Evolutionary conservation across 2,888 invertebrate species (phyloP).

Genomic region (Beris morrisii): DNA sequence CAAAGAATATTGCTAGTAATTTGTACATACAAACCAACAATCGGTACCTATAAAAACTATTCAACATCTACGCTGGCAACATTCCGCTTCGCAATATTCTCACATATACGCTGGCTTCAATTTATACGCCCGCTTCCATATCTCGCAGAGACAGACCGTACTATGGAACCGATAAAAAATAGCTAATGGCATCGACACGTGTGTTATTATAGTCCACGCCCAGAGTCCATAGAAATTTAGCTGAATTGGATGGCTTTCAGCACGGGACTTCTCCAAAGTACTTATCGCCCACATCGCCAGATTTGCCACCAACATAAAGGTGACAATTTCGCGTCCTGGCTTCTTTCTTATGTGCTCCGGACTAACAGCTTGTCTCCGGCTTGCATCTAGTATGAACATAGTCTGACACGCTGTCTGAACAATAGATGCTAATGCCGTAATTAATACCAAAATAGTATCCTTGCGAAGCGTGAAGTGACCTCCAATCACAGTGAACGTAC

Average conservation of each 20-base stretch:
- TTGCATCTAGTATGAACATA: conserved; percentile 88
- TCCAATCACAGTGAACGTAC: conserved; percentile 90
- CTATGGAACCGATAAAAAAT: conserved; percentile 95
- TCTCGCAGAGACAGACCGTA: conserved; percentile 92
- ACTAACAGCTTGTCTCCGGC: conserved; percentile 79
- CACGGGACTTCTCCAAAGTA: conserved; percentile 86
- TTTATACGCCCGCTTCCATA: conserved; percentile 95
- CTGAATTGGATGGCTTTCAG: conserved; percentile 90
- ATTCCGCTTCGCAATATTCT: conserved; percentile 46
- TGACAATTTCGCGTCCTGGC: conserved; percentile 91
- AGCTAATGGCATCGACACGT: conserved; percentile 89
- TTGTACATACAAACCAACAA: conserved; percentile 32
- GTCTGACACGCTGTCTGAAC: conserved; percentile 89
- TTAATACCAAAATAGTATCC: conserved; percentile 77
- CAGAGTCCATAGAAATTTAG: conserved; percentile 88
- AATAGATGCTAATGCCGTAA: conserved; percentile 82
- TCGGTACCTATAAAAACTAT: conserved; percentile 21
- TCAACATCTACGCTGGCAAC: conserved; percentile 25
- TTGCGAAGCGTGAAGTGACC: conserved; percentile 84
- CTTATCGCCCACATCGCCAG: conserved; percentile 94
- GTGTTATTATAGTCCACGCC: conserved; percentile 96
- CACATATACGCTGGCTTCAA: conserved; percentile 86
- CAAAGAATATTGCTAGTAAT: conserved; percentile 27
- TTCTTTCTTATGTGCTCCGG: conserved; percentile 82
- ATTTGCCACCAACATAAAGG: conserved; percentile 86